Percentiles rank a stretch among this genome's conserved stretches.
Evolutionary conservation across 2,113 vertebrate species (phyloP).

Genomic region (Bambusicola thoracicus): DNA sequence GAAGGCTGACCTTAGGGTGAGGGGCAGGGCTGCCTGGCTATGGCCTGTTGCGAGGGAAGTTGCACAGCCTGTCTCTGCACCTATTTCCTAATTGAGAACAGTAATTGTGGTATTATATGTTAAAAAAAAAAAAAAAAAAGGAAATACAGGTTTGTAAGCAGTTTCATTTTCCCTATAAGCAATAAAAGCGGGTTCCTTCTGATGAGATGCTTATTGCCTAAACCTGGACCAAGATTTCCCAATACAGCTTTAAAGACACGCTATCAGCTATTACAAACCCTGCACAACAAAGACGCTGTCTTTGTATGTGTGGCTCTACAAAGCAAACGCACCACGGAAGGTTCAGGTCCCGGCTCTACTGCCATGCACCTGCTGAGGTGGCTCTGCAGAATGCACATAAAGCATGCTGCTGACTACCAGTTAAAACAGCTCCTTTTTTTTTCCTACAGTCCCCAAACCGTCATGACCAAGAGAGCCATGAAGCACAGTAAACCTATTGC

Average conservation of each 20-base stretch:
- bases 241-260: background rate
- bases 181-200: background rate
- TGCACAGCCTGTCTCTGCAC: background rate
- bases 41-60: background rate
- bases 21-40: background rate
- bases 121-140: background rate
- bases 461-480: background rate
- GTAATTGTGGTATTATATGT: background rate
- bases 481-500: background rate
- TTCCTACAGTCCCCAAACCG: background rate
- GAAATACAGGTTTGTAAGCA: background rate
- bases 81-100: background rate
- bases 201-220: background rate
- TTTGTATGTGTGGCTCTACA: background rate
- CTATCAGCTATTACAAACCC: background rate
- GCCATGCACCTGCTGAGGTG: rapidly evolving
- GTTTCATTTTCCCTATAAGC: background rate
- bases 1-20: background rate
- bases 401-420: background rate
- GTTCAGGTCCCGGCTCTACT: background rate
- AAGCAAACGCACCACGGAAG: background rate
- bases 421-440: background rate
- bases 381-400: background rate
- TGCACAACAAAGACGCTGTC: background rate
- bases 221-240: conserved; percentile 1